Percentiles rank a stretch among this genome's conserved stretches.
Conservation (phyloP, 2,888 invertebrate species). For the Dysmachus trigonus region DNA sequence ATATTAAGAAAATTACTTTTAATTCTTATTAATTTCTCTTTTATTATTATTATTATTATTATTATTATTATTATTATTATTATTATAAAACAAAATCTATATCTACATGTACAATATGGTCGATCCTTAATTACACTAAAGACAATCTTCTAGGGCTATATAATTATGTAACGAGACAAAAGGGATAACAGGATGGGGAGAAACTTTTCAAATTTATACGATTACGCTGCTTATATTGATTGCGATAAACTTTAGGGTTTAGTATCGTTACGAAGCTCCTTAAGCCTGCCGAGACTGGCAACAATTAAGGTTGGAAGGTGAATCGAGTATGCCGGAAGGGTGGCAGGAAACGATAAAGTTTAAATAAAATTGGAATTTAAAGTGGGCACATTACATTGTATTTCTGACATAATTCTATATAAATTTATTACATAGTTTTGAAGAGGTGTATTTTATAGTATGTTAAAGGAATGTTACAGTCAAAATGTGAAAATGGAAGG, state of each 20-base stretch:
- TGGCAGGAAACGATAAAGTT: not conserved
- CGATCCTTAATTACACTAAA: too few species aligned
- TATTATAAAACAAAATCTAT: too few species aligned
- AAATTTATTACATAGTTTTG: not conserved
- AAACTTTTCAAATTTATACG: not conserved
- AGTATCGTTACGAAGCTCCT: not conserved
- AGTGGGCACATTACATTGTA: not conserved
- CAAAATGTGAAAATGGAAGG: too few species aligned
- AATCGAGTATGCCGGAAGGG: not conserved
- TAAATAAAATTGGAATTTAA: not conserved
- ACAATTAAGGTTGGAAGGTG: not conserved
- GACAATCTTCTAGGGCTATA: too few species aligned
- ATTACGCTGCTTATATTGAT: not conserved
- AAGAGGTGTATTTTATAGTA: not conserved
- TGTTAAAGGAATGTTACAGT: too few species aligned
- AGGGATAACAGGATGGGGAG: not conserved
- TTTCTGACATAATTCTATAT: not conserved
- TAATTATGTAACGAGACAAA: too few species aligned
- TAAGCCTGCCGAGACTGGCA: not conserved
- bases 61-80: too few species aligned
- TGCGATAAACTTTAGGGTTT: not conserved
- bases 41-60: too few species aligned
- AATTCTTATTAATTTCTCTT: too few species aligned
- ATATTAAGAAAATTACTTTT: too few species aligned
- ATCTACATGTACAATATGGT: too few species aligned